Base-by-base conservation (phyloP, 2,113 vertebrate genomes). In the Pygoscelis adeliae region DNA sequence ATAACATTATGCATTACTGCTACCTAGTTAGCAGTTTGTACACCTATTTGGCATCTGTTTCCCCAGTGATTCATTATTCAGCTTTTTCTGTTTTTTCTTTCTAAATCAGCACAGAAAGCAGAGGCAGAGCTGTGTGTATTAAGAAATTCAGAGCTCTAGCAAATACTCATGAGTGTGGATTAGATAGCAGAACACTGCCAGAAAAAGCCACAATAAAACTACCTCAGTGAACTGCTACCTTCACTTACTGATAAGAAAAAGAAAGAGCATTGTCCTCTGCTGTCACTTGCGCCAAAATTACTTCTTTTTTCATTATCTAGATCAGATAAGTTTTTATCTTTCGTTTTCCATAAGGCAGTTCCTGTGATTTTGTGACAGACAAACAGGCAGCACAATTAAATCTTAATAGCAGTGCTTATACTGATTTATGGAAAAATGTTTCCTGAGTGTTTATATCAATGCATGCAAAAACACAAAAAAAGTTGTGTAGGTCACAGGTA, bases 321-420 rank as follows among this genome's bases (percentile, higher is more conserved):
- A 93, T 95, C 66, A 85, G 95, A 96, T 96, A 95, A 88, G n/a
- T 92, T 93, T 96, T 96, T 94, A 76, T 96, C 94, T 90, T 87
- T 89, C 30, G 15, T 89, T 70, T 96, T 95, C 69, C 52, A 58
- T 94, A 88, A 74, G 85, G 76, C 47, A 87, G 44, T 96, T 96
- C 65, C 67, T 91, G 90, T 89, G 93, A 93, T 97, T 96, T 87
- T 97, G 88, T 93, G 94, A 62, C 40, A 65, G 65, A 83, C 53
- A 40, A 73, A 83, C 84, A 55, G 52, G 74, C 38, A 80, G 29
- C 46, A 72, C 89, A 96, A 81, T 94, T 95, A 94, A 87, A 92
- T 92, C 66, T 74, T 81, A 87, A 71, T 47, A 92, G 50, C 56
- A 82, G 59, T 56, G 65, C 86, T 94, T 81, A 27, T 46, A 58